Percentiles rank a stretch among this genome's conserved stretches.
These are phyloP conservation scores for Phthorimaea operculella DNA, from an alignment of 1,140 invertebrate genomes.

Conservation along the genomic window DNA sequence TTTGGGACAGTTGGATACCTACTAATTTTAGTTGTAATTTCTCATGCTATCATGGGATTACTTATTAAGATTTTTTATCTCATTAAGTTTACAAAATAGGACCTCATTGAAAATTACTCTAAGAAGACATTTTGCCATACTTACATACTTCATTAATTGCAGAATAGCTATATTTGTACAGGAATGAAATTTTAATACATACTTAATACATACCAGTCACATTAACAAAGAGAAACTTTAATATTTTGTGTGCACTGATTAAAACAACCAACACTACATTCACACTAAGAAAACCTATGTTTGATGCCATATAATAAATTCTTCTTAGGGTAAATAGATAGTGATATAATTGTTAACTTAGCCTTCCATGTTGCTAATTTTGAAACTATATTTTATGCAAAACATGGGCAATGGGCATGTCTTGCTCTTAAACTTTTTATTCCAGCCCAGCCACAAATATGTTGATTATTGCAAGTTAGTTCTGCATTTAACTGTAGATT, in stretches of 20 bases:
- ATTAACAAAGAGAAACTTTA: too few relatives aligned
- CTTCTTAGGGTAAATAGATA: neutral
- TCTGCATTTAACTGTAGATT: conserved; percentile 5
- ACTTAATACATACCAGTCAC: too few relatives aligned
- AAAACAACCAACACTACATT: too few relatives aligned
- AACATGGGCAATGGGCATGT: neutral
- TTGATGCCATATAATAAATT: too few relatives aligned
- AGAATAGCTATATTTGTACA: too few relatives aligned
- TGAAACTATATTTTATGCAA: neutral
- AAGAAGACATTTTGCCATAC: too few relatives aligned
- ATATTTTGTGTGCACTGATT: too few relatives aligned
- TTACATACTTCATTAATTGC: too few relatives aligned
- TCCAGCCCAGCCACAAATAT: neutral
- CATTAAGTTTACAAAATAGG: too few relatives aligned
- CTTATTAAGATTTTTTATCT: neutral
- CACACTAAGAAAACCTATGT: too few relatives aligned
- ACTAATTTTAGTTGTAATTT: neutral
- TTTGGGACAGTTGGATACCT: neutral
- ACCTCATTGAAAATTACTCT: too few relatives aligned
- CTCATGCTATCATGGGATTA: neutral
- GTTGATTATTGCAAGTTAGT: neutral
- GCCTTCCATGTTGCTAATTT: conserved; percentile 1
- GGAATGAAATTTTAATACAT: too few relatives aligned
- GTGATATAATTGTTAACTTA: neutral
- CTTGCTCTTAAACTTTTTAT: neutral